Base-by-base conservation (phyloP, 2,888 invertebrate species). In the Laspeyria flexula region DNA sequence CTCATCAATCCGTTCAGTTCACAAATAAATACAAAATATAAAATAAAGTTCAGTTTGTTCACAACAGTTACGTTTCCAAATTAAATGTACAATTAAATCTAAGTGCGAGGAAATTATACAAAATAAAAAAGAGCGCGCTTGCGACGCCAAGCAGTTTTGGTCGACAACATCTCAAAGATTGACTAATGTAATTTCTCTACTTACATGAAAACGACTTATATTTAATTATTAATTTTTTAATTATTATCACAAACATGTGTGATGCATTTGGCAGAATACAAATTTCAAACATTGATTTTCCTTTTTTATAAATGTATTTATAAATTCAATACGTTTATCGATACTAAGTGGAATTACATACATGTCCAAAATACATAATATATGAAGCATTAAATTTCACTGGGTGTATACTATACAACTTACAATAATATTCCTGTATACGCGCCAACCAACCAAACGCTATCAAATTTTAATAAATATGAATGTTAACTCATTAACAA, bases 261-360 rank as follows among this genome's bases (percentile, higher is more conserved):
- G 60, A 59, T 48, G 54, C 43, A 56, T 68, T 68, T 67, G 65
- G 66, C 66, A 55, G 48, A 67, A 56, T 54, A 66, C 50, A 58
- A 43, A 41, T 40, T 57, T 42, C 52, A 48, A 64, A 60, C 34
- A 45, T 68, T 57, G 51, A n/a, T n/a, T n/a, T n/a, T 55, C n/a
- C 11, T 54, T 53, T 53, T 42, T 46, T 54, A 38, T 49, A 61
- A 65, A 51, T 33, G 47, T 25, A 25, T 57, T 39, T 66, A 65
- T 50, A 65, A 61, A 65, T 53, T 58, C 29, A 46, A 60, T 60
- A 52, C 41, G 51, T 59, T 48, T 63, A 48, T 45, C 60, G 55
- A 48, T 31, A 51, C 44, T 55, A 58, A 48, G 16, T n/a, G 50
- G 60, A 46, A 43, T 55, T 53, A 41, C 43, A 54, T 25, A 61